A percentile compares a stretch with the other conserved stretches of the same genome.
Evolutionary conservation across 1,140 invertebrate genomes (phyloP).

Genomic region (Bombus affinis): DNA sequence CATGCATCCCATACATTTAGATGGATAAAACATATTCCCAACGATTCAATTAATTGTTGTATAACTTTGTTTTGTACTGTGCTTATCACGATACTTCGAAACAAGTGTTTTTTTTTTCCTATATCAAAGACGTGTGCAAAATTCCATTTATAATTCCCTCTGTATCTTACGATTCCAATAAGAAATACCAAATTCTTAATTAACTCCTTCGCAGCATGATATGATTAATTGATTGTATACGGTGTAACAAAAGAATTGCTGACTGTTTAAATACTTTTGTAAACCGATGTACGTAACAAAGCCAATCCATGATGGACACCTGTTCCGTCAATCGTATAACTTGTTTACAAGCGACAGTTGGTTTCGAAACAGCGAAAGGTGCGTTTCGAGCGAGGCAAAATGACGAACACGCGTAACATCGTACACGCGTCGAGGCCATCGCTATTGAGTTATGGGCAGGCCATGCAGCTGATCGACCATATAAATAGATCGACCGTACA

Average conservation of each 20-base stretch:
- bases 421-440: constrained; percentile 3
- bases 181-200: no score
- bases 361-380: background rate
- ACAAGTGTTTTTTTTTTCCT: no score
- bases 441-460: constrained; percentile 59
- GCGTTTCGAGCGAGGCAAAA: background rate
- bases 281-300: background rate
- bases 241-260: no score
- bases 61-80: background rate
- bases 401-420: background rate
- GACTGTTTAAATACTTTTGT: no score
- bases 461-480: constrained; percentile 57
- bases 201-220: no score
- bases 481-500: constrained; percentile 61
- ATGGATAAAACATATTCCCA: background rate
- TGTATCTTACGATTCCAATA: background rate
- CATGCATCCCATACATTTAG: background rate
- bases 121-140: background rate
- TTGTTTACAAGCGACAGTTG: background rate
- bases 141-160: background rate
- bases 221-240: no score
- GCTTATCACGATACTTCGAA: background rate
- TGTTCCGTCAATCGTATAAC: background rate
- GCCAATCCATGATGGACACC: background rate
- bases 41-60: background rate